Evolutionary conservation across 2,797 vertebrate species (phyloP).

Genomic region (Falco berigora): DNA sequence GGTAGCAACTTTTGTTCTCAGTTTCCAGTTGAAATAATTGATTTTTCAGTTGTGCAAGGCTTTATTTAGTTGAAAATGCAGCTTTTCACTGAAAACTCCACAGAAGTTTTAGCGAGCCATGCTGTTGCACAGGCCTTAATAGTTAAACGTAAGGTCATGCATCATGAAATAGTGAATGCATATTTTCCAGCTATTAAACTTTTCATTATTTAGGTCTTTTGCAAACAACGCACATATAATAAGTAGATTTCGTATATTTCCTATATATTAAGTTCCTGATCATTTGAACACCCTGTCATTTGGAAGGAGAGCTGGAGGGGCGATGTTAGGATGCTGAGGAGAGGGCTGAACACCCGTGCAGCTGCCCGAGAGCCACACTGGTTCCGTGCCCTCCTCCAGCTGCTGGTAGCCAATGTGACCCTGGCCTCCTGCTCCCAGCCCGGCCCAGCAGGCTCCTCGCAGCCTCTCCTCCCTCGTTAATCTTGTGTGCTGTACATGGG

Average conservation of each 20-base stretch:
- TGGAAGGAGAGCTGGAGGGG: too few relatives aligned
- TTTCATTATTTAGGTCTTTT: not conserved
- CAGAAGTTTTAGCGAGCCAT: not conserved
- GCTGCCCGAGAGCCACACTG: not conserved
- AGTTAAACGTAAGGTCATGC: not conserved
- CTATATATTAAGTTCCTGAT: not conserved
- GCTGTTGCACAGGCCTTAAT: not conserved
- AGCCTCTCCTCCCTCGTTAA: not conserved
- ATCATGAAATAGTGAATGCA: fast-evolving
- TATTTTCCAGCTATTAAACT: not conserved
- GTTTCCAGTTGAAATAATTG: not conserved
- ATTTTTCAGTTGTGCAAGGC: too few relatives aligned
- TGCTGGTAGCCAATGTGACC: not conserved
- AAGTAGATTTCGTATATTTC: not conserved
- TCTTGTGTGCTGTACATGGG: too few relatives aligned
- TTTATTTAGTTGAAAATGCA: not conserved
- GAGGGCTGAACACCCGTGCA: not conserved
- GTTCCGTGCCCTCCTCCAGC: not conserved
- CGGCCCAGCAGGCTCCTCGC: fast-evolving
- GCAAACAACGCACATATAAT: not conserved
- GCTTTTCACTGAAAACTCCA: not conserved
- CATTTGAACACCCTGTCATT: not conserved
- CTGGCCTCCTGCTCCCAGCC: too few relatives aligned
- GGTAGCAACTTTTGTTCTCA: not conserved
- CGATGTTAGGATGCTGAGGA: not conserved